A percentile compares a stretch with the other conserved stretches of the same genome.
These are phyloP conservation scores for Pseudopipra pipra DNA, from an alignment of 2,113 vertebrate genomes.

Conservation along the genomic window DNA sequence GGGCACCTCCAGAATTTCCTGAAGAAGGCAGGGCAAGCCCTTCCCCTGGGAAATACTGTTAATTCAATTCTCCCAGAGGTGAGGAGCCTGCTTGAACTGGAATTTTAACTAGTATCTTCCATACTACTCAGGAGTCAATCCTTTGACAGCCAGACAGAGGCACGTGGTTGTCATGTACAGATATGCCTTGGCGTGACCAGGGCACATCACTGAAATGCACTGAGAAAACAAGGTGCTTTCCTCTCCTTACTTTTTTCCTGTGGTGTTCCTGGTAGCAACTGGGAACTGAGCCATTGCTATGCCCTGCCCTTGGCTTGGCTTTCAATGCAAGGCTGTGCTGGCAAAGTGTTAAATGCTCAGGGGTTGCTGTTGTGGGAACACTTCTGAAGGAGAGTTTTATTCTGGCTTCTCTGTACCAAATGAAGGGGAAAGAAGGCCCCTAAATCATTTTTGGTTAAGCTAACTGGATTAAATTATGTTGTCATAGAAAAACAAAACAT, in stretches of 20 bases:
- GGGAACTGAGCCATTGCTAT: neutral
- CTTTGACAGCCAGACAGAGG: neutral
- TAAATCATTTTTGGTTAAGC: neutral
- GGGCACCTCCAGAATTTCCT: neutral
- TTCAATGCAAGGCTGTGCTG: neutral
- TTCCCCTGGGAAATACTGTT: neutral
- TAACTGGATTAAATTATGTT: neutral
- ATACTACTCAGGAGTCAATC: neutral
- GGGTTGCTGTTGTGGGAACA: neutral
- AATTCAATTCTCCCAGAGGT: neutral
- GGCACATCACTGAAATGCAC: neutral
- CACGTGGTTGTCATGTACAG: fast-evolving
- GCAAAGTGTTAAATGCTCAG: neutral
- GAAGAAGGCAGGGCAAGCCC: neutral
- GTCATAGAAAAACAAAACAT: neutral
- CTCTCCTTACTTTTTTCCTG: neutral
- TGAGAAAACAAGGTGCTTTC: neutral
- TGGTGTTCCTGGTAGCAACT: neutral
- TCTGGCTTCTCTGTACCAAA: neutral
- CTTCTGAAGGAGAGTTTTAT: neutral
- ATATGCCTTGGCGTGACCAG: fast-evolving
- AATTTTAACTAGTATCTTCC: neutral
- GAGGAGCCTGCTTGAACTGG: neutral
- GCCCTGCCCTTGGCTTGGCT: neutral
- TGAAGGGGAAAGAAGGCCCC: neutral